Conservation (phyloP, 2,797 vertebrate species). For the Chlorospingus semifuscus region DNA sequence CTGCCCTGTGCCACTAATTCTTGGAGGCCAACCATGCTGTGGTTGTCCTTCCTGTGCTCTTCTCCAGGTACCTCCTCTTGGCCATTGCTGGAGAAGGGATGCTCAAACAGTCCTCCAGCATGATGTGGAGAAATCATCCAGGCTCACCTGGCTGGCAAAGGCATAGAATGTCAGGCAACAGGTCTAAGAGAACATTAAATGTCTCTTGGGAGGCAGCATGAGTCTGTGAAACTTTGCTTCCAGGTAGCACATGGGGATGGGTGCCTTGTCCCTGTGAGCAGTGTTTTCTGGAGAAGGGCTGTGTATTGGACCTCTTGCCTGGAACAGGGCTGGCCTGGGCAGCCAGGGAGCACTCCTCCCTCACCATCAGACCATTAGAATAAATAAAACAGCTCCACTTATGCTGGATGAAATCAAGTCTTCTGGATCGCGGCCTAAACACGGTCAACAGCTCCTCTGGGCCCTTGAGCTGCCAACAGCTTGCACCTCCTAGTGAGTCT, state of each 20-base stretch:
- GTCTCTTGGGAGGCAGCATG: background rate
- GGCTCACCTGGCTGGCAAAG: background rate
- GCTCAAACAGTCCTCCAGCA: background rate
- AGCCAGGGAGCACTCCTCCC: constrained; percentile 57
- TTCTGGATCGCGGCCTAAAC: constrained; percentile 63
- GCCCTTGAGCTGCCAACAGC: constrained; percentile 60
- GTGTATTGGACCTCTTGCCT: background rate
- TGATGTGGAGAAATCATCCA: background rate
- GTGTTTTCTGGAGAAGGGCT: background rate
- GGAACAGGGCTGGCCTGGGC: background rate
- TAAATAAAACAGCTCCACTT: constrained; percentile 60
- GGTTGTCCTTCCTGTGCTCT: background rate
- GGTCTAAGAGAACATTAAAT: background rate
- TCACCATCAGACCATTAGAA: constrained; percentile 41
- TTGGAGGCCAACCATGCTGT: background rate
- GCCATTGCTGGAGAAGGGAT: background rate
- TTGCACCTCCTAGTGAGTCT: constrained; percentile 63
- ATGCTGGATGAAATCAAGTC: constrained; percentile 58
- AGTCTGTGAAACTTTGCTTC: background rate
- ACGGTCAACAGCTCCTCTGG: constrained; percentile 68
- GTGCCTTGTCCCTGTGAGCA: background rate
- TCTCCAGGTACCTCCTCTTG: background rate
- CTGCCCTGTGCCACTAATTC: background rate
- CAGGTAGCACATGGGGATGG: background rate
- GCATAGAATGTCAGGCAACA: background rate